phyloP scores from a whole-genome alignment of 2,888 invertebrate species.

The Lamellibrachia columna region DNA sequence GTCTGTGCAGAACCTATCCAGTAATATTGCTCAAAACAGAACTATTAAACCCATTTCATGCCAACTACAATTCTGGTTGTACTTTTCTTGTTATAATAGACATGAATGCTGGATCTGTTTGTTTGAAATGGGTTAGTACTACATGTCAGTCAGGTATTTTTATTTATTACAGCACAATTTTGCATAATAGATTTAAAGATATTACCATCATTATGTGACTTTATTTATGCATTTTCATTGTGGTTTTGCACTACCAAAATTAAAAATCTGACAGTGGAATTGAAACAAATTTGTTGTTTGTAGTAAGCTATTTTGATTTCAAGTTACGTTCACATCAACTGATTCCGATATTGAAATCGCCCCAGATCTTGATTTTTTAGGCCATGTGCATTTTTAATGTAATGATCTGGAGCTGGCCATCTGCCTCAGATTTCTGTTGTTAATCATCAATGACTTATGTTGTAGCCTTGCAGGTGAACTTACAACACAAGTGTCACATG shows the following conservation, averaged over 20 bases:
- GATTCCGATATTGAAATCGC: not conserved
- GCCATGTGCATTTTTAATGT: constrained; percentile 3
- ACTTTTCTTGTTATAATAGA: too few species aligned
- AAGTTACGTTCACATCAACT: too few species aligned
- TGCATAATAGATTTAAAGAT: not conserved
- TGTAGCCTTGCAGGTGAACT: not conserved
- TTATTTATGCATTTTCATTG: not conserved
- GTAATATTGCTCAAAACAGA: too few species aligned
- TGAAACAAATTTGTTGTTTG: not conserved
- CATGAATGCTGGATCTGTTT: too few species aligned
- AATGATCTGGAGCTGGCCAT: not conserved
- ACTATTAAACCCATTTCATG: too few species aligned
- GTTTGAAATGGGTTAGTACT: too few species aligned
- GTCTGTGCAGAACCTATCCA: too few species aligned
- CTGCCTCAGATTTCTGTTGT: not conserved
- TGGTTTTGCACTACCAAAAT: not conserved
- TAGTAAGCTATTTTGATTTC: not conserved
- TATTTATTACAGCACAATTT: not conserved
- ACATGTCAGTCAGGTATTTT: too few species aligned
- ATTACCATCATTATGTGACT: not conserved
- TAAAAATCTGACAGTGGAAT: not conserved
- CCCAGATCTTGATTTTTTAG: not conserved
- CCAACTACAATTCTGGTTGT: too few species aligned
- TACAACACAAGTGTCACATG: not conserved
- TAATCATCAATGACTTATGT: not conserved